A percentile compares a stretch with the other conserved stretches of the same genome.
Evolutionary conservation across 2,888 invertebrate genomes (phyloP).

Genomic region (Meteorus cinctellus): DNA sequence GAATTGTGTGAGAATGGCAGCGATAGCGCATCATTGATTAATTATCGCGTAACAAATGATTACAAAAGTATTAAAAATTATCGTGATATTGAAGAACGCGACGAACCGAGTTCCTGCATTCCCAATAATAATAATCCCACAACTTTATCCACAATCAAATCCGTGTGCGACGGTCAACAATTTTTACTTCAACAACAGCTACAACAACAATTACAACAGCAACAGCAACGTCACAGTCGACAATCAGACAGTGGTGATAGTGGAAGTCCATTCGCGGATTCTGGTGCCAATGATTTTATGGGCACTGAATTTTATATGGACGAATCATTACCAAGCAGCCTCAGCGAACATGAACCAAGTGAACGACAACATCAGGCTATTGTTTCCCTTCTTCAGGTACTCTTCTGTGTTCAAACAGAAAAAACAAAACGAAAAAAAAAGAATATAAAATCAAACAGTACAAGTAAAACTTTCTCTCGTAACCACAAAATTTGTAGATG

Average conservation of each 20-base stretch:
- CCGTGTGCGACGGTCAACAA: conserved; percentile 69
- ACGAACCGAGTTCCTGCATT: conserved; percentile 46
- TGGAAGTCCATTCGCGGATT: conserved; percentile 71
- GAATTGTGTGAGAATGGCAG: conserved; percentile 60
- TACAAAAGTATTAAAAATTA: conserved; percentile 25
- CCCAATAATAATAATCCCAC: conserved; percentile 29
- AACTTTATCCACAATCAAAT: conserved; percentile 16
- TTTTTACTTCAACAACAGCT: conserved; percentile 57
- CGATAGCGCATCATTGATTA: conserved; percentile 25
- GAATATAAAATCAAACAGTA: neutral
- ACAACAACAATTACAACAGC: conserved; percentile 37
- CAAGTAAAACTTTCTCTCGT: conserved; percentile 58
- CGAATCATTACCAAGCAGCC: conserved; percentile 89
- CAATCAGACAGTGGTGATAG: conserved; percentile 69
- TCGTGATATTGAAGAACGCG: conserved; percentile 43
- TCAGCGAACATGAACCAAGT: conserved; percentile 80
- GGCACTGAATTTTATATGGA: conserved; percentile 91
- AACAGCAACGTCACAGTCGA: conserved; percentile 64
- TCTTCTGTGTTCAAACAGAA: conserved; percentile 39
- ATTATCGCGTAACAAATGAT: conserved; percentile 38
- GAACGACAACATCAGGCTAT: conserved; percentile 73
- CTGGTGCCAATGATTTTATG: conserved; percentile 79
- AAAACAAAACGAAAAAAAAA: neutral
- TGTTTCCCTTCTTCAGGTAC: conserved; percentile 73
- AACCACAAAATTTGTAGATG: conserved; percentile 61